A percentile compares a stretch with the other conserved stretches of the same genome.
Conservation (phyloP, 1,140 invertebrate species). For the Bursaphelenchus mucronatus region DNA sequence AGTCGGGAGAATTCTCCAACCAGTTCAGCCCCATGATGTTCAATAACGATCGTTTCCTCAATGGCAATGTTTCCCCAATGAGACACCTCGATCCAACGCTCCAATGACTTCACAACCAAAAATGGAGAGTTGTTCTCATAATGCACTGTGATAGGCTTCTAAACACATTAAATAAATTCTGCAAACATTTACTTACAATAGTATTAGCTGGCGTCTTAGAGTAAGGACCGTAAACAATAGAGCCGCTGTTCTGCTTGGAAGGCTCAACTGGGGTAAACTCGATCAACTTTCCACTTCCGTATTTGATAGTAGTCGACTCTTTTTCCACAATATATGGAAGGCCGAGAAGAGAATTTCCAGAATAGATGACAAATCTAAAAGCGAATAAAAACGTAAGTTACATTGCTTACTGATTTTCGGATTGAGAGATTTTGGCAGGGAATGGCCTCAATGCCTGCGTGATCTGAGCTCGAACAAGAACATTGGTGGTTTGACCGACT, state of each 20-base stretch:
- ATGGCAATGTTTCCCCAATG: conserved; percentile 99
- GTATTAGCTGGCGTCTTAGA: conserved; percentile 40
- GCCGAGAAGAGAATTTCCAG: conserved; percentile 42
- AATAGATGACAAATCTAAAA: conserved; percentile 52
- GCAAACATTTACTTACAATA: conserved; percentile 16
- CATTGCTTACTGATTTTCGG: conserved; percentile 50
- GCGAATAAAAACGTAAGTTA: conserved; percentile 17
- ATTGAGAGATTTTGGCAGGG: conserved; percentile 50
- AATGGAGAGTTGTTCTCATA: conserved; percentile 96
- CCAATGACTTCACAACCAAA: conserved; percentile 78
- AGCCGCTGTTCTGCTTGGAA: conserved; percentile 42
- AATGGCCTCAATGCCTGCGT: conserved; percentile 42
- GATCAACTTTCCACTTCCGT: conserved; percentile 43
- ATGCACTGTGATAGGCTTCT: conserved; percentile 68
- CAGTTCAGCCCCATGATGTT: conserved; percentile 83
- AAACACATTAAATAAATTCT: conserved; percentile 27
- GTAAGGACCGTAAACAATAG: conserved; percentile 55
- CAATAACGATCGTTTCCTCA: conserved; percentile 84
- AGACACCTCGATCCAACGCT: conserved; percentile 86
- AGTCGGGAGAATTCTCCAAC: conserved; percentile 55
- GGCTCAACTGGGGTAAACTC: conserved; percentile 46
- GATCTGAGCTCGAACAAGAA: conserved; percentile 42
- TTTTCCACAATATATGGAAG: conserved; percentile 44
- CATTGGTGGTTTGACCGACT: conserved; percentile 33
- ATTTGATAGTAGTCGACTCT: conserved; percentile 41